Evolutionary conservation across 2,113 vertebrate genomes (phyloP).

Genomic region (Trochalopteron elliotii): DNA sequence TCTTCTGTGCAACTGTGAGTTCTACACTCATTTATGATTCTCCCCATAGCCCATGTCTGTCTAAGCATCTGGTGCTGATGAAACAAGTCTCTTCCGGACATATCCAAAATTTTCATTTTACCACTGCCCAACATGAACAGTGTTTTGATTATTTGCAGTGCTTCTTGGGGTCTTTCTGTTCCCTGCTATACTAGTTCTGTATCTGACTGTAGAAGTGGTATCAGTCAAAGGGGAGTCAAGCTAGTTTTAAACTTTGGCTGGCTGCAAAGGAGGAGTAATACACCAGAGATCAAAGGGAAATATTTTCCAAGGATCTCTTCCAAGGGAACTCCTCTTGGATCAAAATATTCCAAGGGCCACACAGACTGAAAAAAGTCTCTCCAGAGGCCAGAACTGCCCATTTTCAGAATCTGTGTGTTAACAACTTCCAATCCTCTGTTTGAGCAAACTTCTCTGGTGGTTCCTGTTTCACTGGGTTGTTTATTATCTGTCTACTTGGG

Average conservation of each 20-base stretch:
- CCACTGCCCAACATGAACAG: background rate
- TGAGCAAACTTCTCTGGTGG: constrained; percentile 29
- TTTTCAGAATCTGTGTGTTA: constrained; percentile 47
- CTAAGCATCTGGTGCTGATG: background rate
- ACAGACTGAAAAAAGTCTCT: constrained; percentile 69
- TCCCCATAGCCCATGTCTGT: background rate
- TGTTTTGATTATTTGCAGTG: background rate
- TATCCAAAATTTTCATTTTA: background rate
- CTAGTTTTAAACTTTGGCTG: constrained; percentile 74
- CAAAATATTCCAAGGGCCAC: constrained; percentile 74
- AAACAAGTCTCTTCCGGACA: background rate
- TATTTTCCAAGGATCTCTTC: constrained; percentile 76
- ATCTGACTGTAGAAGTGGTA: constrained; percentile 61
- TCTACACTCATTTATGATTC: background rate
- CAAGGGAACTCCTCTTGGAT: constrained; percentile 74
- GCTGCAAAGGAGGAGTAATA: constrained; percentile 68
- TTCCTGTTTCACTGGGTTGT: constrained; percentile 31
- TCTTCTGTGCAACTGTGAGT: background rate
- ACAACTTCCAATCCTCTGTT: constrained; percentile 38
- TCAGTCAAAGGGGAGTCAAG: constrained; percentile 60
- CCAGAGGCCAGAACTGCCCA: constrained; percentile 43
- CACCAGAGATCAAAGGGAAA: constrained; percentile 74
- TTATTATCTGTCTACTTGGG: constrained; percentile 52
- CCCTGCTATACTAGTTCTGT: background rate
- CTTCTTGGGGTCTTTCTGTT: constrained; percentile 4